Percentiles rank a stretch among this genome's conserved stretches.
phyloP scores from a whole-genome alignment of 2,888 invertebrate species.

The Drosophila formosana region DNA sequence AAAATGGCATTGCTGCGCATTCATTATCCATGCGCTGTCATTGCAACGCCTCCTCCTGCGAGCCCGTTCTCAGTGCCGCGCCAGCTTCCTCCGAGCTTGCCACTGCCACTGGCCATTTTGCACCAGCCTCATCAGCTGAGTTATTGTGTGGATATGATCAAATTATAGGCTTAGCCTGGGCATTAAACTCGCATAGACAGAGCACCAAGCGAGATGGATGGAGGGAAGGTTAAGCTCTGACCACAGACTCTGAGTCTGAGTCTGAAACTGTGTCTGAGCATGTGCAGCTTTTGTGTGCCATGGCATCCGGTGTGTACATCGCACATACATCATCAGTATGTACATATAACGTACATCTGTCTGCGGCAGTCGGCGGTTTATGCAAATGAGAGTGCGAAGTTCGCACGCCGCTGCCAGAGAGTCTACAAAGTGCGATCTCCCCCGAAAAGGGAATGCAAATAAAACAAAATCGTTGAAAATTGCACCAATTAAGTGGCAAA shows the following conservation, averaged over 20 bases:
- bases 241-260: slow-evolving; percentile 24
- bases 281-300: slow-evolving; percentile 35
- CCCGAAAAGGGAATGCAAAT: slow-evolving; percentile 52
- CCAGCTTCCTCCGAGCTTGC: background rate
- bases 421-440: slow-evolving; percentile 42
- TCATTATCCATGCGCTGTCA: slow-evolving; percentile 71
- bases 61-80: background rate
- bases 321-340: background rate
- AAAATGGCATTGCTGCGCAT: slow-evolving; percentile 78
- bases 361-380: slow-evolving; percentile 36
- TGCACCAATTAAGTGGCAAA: slow-evolving; percentile 80
- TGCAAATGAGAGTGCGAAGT: slow-evolving; percentile 77
- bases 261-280: slow-evolving; percentile 39
- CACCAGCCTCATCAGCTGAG: slow-evolving; percentile 57
- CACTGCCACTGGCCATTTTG: slow-evolving; percentile 72
- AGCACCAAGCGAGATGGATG: too few species aligned
- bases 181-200: slow-evolving; percentile 78
- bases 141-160: slow-evolving; percentile 82
- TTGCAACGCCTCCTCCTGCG: slow-evolving; percentile 28
- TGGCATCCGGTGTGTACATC: slow-evolving; percentile 60
- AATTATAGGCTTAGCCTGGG: slow-evolving; percentile 75
- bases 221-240: background rate
- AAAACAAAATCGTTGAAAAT: slow-evolving; percentile 79
- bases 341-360: slow-evolving; percentile 15
- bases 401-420: slow-evolving; percentile 76